Evolutionary conservation across 1,140 invertebrate genomes (phyloP), one percentile per base, ranked within the genome.

Genomic region (Whitmania pigra): DNA sequence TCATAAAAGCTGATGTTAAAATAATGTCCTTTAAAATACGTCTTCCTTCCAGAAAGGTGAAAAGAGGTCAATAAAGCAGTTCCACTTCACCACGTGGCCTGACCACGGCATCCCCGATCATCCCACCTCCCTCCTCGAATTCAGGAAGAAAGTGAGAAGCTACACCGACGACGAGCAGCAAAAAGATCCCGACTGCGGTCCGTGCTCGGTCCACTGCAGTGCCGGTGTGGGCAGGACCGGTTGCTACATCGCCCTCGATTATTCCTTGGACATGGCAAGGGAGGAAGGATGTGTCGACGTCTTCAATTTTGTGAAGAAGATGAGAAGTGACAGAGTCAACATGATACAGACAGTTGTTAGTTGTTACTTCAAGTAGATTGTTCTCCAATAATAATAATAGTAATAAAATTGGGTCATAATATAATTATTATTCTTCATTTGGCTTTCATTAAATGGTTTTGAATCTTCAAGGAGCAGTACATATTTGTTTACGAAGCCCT

Each of bases 41-140:
- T 5, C 43, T 49, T 49, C 13, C 43, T 13, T 11, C 15, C 43
- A 49, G 43, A 49, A 49, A 49, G 43, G 43, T 49, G 43, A 49
- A 17, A 49, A 49, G 43, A 86, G 90, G 74, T 86, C 87, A 13
- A 87, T 93, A 22, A 88, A 90, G 80, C 93, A 95, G 79, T 93
- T 94, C 81, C 93, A 96, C 82, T 96, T 95, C 80, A 95, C 92
- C n/a, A 91, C 90, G 78, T 93, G 91, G 93, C 93, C 92, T 1
- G 93, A 95, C 85, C 92, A 95, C 80, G 92, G 89, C 53, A 91
- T 92, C 25, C 93, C 92, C 3, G 89, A 92, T 78, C 92, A 95
- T 84, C 92, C 93, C 2, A 74, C 73, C 18, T 71, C 70, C 17
- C 84, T 96, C 54, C 91, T 92, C 25, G 92, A 95, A 72, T 82